Evolutionary conservation across 2,113 vertebrate species (phyloP).

Genomic region (Microtus montanus): DNA sequence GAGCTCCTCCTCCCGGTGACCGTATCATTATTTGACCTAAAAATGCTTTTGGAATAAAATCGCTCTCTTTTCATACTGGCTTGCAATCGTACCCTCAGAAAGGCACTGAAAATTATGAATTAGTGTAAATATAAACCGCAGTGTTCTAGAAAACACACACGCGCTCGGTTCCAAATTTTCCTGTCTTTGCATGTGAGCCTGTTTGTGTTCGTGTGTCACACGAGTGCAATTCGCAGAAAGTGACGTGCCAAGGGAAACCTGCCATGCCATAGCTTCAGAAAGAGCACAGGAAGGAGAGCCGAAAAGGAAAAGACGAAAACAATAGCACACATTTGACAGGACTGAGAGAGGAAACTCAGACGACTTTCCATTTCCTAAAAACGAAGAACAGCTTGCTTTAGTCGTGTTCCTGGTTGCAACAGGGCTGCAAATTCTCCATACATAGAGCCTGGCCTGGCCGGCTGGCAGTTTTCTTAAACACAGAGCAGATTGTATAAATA

Average conservation of each 20-base stretch:
- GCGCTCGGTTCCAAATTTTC: slow-evolving; percentile 32
- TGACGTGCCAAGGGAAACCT: slow-evolving; percentile 80
- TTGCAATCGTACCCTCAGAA: not conserved
- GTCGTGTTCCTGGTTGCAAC: slow-evolving; percentile 38
- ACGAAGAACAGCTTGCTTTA: slow-evolving; percentile 60
- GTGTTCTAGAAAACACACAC: not conserved
- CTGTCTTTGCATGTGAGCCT: not conserved
- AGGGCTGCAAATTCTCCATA: slow-evolving; percentile 54
- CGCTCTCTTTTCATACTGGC: not conserved
- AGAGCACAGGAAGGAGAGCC: slow-evolving; percentile 82
- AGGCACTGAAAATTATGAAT: slow-evolving; percentile 9
- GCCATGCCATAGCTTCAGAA: slow-evolving; percentile 77
- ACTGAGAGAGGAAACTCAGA: slow-evolving; percentile 81
- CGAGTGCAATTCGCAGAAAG: slow-evolving; percentile 71
- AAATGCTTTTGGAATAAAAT: not conserved
- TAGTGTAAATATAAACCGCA: not conserved
- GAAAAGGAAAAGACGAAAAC: slow-evolving; percentile 75
- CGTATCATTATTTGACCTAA: not conserved
- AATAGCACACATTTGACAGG: slow-evolving; percentile 75
- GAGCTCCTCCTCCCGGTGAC: slow-evolving; percentile 4
- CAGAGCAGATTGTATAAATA: slow-evolving; percentile 65
- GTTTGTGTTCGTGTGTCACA: not conserved
- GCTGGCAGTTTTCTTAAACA: slow-evolving; percentile 28
- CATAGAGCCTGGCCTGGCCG: slow-evolving; percentile 50
- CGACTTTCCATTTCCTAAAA: slow-evolving; percentile 80